phyloP scores from a whole-genome alignment of 2,113 vertebrate species.

The Hemiscyllium ocellatum region DNA sequence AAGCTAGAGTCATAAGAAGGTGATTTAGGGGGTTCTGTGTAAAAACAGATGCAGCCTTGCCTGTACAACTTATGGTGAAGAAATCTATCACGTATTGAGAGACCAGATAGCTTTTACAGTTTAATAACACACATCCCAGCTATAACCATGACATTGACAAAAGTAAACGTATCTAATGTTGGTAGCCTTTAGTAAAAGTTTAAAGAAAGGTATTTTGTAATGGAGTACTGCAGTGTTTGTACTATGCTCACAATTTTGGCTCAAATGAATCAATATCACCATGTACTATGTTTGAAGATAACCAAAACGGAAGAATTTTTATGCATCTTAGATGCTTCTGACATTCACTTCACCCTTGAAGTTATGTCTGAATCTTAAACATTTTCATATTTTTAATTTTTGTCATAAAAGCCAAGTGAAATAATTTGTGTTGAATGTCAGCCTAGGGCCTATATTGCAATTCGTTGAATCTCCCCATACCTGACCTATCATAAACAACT shows the following conservation, averaged over 20 bases:
- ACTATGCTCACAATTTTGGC: not conserved
- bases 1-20: not conserved
- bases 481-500: not conserved
- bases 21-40: not conserved
- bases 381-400: constrained; percentile 11
- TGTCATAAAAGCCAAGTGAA: not conserved
- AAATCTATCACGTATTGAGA: not conserved
- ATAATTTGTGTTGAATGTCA: not conserved
- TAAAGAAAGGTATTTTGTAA: not conserved
- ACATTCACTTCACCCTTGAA: not conserved
- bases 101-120: not conserved
- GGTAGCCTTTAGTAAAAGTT: not conserved
- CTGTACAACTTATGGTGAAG: not conserved
- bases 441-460: not conserved
- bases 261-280: not conserved
- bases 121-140: not conserved
- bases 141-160: not conserved
- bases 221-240: not conserved
- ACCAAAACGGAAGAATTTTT: not conserved
- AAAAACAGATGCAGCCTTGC: not conserved
- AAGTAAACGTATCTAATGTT: not conserved
- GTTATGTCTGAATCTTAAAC: not conserved
- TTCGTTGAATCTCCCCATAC: not conserved
- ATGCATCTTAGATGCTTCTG: not conserved
- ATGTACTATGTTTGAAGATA: not conserved